Conservation (phyloP, 2,113 vertebrate genomes). For the Chaenocephalus aceratus region DNA sequence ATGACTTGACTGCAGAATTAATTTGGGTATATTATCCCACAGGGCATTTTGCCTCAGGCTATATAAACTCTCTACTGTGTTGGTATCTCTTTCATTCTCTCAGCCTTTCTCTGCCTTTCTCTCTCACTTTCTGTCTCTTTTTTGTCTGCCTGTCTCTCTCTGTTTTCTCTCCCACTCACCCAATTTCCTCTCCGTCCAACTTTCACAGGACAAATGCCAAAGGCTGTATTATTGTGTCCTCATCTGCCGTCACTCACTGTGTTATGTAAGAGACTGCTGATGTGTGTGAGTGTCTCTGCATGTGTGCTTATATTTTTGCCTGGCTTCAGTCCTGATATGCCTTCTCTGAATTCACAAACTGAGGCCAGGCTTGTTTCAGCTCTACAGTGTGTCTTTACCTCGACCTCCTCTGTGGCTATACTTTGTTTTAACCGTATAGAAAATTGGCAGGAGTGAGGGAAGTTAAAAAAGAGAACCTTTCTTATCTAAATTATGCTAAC, state of each 20-base stretch:
- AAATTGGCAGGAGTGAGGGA: background rate
- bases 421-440: background rate
- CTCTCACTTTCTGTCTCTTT: background rate
- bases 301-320: constrained; percentile 6
- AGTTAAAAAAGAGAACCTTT: background rate
- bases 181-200: constrained; percentile 65
- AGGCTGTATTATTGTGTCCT: constrained; percentile 76
- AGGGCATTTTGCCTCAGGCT: constrained; percentile 14
- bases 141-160: constrained; percentile 21
- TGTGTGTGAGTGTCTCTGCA: background rate
- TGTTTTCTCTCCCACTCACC: constrained; percentile 63
- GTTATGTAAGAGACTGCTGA: constrained; percentile 69
- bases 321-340: constrained; percentile 8
- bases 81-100: constrained; percentile 16
- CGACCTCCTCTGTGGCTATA: background rate
- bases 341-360: constrained; percentile 13
- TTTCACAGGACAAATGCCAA: constrained; percentile 79
- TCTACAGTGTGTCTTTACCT: background rate
- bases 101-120: constrained; percentile 20
- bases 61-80: constrained; percentile 18
- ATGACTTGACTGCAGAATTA: constrained; percentile 26
- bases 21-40: constrained; percentile 25
- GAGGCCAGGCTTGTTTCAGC: background rate
- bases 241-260: constrained; percentile 77
- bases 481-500: background rate